A percentile compares a stretch with the other conserved stretches of the same genome.
Evolutionary conservation across 2,888 invertebrate genomes (phyloP).

Genomic region (Iphiclides podalirius): DNA sequence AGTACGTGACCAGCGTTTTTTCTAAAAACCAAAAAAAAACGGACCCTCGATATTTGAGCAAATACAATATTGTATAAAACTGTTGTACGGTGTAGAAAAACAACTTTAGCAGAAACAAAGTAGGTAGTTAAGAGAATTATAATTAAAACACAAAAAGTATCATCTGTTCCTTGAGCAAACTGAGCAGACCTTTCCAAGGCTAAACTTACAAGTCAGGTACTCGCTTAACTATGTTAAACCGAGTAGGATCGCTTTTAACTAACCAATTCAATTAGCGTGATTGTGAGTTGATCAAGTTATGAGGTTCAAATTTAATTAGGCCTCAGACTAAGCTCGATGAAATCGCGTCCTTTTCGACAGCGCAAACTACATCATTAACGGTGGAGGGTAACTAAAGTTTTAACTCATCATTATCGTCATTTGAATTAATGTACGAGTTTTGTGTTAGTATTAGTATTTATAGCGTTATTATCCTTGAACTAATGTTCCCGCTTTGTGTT

Average conservation of each 20-base stretch:
- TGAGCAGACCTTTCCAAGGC: not conserved
- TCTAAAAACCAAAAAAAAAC: too few relatives aligned
- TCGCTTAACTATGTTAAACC: not conserved
- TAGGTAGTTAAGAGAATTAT: too few relatives aligned
- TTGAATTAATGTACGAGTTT: too few relatives aligned
- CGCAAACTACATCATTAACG: not conserved
- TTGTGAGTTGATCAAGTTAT: conserved; percentile 12
- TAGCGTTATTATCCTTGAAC: too few relatives aligned
- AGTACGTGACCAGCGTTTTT: too few relatives aligned
- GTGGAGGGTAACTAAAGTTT: conserved; percentile 11
- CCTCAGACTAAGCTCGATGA: not conserved
- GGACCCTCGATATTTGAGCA: not conserved
- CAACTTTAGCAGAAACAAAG: too few relatives aligned
- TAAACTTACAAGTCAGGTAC: conserved; percentile 2
- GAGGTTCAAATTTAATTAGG: conserved; percentile 9
- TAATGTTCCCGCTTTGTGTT: too few relatives aligned
- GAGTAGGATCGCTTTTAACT: not conserved
- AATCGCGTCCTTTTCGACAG: not conserved
- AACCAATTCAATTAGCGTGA: conserved; percentile 9
- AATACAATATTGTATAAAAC: not conserved
- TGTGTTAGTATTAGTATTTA: too few relatives aligned
- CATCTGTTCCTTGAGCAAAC: not conserved
- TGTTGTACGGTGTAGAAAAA: not conserved
- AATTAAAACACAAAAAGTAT: not conserved
- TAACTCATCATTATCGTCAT: too few relatives aligned